A percentile compares a stretch with the other conserved stretches of the same genome.
Conservation (phyloP, 2,797 vertebrate genomes). For the Fistularia tabacaria region DNA sequence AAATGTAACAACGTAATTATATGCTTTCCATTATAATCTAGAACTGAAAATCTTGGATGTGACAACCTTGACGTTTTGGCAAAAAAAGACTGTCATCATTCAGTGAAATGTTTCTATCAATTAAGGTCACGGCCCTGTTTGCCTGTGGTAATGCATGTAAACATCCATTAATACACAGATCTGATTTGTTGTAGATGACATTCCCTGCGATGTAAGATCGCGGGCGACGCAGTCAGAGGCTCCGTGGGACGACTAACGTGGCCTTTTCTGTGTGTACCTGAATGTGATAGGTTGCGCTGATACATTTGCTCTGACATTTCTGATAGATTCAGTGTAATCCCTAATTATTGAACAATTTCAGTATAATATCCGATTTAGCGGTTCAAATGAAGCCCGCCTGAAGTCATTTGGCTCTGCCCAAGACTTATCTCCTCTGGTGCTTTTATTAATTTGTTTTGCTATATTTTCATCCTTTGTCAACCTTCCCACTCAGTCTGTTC, state of each 20-base stretch:
- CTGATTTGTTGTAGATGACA: slow-evolving; percentile 33
- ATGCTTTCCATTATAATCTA: no score
- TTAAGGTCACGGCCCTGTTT: no score
- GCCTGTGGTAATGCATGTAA: no score
- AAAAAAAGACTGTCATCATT: no score
- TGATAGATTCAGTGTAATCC: slow-evolving; percentile 54
- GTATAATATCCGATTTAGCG: slow-evolving; percentile 66
- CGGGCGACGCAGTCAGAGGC: slow-evolving; percentile 15
- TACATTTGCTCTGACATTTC: slow-evolving; percentile 62
- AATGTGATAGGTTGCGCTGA: slow-evolving; percentile 49
- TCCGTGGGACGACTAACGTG: slow-evolving; percentile 24
- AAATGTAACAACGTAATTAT: no score
- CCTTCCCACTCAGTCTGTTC: slow-evolving; percentile 39
- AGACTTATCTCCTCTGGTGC: slow-evolving; percentile 57
- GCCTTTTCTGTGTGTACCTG: slow-evolving; percentile 37
- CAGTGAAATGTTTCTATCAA: no score
- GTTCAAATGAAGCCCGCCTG: slow-evolving; percentile 63
- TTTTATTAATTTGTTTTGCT: slow-evolving; percentile 67
- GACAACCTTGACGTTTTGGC: no score
- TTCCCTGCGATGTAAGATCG: slow-evolving; percentile 34
- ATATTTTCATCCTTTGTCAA: slow-evolving; percentile 54
- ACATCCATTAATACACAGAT: slow-evolving; percentile 13
- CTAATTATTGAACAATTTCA: slow-evolving; percentile 71
- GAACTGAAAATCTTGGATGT: no score
- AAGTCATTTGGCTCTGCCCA: slow-evolving; percentile 58